These are phyloP conservation scores for Choloepus didactylus DNA, from an alignment of 2,797 vertebrate genomes.

Conservation along the genomic window DNA sequence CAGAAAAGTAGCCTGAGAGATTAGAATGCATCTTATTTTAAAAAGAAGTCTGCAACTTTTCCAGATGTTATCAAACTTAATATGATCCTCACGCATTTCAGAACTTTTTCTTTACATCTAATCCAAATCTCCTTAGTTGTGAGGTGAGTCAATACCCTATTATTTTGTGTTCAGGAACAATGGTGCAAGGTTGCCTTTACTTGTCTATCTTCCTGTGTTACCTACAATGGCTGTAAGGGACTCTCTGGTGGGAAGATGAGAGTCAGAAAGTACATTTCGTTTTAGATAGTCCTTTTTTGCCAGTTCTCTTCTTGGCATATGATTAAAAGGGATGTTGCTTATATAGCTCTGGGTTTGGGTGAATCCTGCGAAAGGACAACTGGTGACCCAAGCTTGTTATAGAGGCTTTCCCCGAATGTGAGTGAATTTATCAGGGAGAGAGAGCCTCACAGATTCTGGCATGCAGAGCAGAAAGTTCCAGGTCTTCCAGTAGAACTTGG, in stretches of 20 bases:
- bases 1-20: background rate
- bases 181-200: background rate
- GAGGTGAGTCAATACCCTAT: background rate
- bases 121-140: background rate
- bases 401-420: background rate
- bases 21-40: constrained; percentile 37
- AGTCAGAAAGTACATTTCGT: background rate
- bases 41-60: constrained; percentile 14
- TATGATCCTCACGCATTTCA: background rate
- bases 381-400: background rate
- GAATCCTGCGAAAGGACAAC: background rate
- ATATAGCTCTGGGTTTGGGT: background rate
- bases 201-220: background rate
- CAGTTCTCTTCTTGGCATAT: background rate
- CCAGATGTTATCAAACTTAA: background rate
- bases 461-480: background rate
- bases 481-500: background rate
- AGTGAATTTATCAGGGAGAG: background rate
- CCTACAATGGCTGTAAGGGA: background rate
- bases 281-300: background rate
- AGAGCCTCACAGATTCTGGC: background rate
- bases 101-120: background rate
- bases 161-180: background rate
- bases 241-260: background rate
- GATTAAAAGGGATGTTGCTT: background rate